Base-by-base conservation (phyloP, 1,140 invertebrate species). In the Brachionus manjavacas region DNA sequence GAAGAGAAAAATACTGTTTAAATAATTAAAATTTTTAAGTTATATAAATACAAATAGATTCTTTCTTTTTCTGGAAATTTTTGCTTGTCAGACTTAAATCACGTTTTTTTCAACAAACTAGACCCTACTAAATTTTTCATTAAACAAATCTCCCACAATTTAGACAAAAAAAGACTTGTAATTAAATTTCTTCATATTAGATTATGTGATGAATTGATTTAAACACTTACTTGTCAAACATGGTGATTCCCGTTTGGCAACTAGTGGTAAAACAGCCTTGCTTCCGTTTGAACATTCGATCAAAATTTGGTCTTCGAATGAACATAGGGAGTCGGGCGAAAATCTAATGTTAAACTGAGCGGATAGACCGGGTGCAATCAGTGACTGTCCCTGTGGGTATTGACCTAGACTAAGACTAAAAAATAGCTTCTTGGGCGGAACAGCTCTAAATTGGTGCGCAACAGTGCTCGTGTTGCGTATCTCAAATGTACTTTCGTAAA, bases 301-400 rank as follows among this genome's bases (percentile, higher is more conserved):
- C 28, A 80, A 84, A 1, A 90, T 87, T 28, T 86, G 85, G 86
- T 90, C 89, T 78, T 89, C 86, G 86, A 86, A 90, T 41, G 89
- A 87, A 83, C 86, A 86, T 14, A 89, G 85, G 0, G 88, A 88
- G 84, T 90, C 88, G 1, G 89, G 89, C 9, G 87, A 86, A 86
- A 90, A 90, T 64, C 87, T 85, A 20, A 90, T 86, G 7, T 85
- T 86, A 85, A 88, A 90, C 60, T 87, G 85, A 84, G 87, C 89
- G 76, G 88, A 88, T 87, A 90, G 88, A 0, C 89, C 89, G 12
- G 89, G 88, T 4, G 89, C 89, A 8, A 90, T 88, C 11, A 89
- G 78, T 0, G 89, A 89, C 85, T 87, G 87, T 16, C 89, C 88
- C 49, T 88, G 88, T 8, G 89, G 89, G 85, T 89, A 90, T 86